Percentiles rank a stretch among this genome's conserved stretches.
phyloP scores from a whole-genome alignment of 2,888 invertebrate species.

The Altica lythri region DNA sequence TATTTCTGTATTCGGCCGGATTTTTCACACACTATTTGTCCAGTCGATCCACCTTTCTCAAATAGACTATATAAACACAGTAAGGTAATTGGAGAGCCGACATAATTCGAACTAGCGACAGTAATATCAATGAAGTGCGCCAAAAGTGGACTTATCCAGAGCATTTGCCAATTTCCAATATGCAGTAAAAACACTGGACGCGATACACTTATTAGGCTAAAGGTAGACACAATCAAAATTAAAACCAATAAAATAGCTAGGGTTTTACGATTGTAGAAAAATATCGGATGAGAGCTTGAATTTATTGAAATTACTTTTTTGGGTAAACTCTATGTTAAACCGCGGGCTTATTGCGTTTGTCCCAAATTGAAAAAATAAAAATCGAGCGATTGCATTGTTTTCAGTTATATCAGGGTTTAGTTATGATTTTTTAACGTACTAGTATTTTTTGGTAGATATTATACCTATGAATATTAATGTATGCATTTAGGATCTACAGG shows the following conservation, averaged over 20 bases:
- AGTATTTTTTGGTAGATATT: too few relatives aligned
- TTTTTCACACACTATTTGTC: too few relatives aligned
- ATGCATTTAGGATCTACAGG: too few relatives aligned
- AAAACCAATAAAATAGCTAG: conserved; percentile 40
- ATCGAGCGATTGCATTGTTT: too few relatives aligned
- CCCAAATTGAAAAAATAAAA: too few relatives aligned
- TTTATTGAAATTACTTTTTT: conserved; percentile 15
- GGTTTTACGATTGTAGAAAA: conserved; percentile 16
- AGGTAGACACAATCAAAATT: conserved; percentile 39
- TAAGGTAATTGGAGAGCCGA: conserved; percentile 7
- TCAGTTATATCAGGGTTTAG: too few relatives aligned
- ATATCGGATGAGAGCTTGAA: background rate
- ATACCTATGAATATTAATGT: too few relatives aligned
- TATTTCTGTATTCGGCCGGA: too few relatives aligned
- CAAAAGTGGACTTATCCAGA: background rate
- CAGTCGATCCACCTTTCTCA: background rate
- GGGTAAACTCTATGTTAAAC: too few relatives aligned
- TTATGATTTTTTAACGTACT: too few relatives aligned
- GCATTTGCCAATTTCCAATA: conserved; percentile 18
- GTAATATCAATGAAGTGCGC: conserved; percentile 15
- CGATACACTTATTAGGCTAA: conserved; percentile 6
- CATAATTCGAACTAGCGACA: conserved; percentile 3
- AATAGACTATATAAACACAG: background rate
- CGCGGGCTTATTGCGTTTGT: too few relatives aligned
- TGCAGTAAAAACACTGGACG: conserved; percentile 20